Conservation (phyloP, 2,113 vertebrate genomes). For the Seriola aureovittata region DNA sequence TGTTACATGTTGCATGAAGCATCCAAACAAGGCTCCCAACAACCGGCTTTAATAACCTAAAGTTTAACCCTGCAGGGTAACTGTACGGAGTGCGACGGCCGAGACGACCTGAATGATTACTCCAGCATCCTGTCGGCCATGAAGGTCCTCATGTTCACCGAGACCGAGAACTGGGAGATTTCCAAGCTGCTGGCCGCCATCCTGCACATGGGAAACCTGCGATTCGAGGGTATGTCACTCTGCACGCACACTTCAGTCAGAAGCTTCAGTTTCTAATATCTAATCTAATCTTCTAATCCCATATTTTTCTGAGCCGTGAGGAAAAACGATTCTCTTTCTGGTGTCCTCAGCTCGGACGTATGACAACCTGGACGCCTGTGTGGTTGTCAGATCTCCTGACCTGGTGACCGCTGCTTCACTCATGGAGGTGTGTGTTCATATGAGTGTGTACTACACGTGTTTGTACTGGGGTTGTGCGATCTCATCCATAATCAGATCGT, state of each 20-base stretch:
- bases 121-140: slow-evolving; percentile 96
- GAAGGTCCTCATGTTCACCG: slow-evolving; percentile 99
- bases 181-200: slow-evolving; percentile 96
- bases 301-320: too few relatives aligned
- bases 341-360: slow-evolving; percentile 89
- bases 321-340: neutral
- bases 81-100: slow-evolving; percentile 93
- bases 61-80: slow-evolving; percentile 85
- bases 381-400: slow-evolving; percentile 91
- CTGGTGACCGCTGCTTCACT: slow-evolving; percentile 89
- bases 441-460: neutral
- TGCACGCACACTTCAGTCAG: neutral
- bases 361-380: slow-evolving; percentile 96
- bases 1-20: too few relatives aligned
- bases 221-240: slow-evolving; percentile 88
- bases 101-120: slow-evolving; percentile 95
- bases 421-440: slow-evolving; percentile 88
- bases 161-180: slow-evolving; percentile 98
- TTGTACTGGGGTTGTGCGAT: too few relatives aligned
- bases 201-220: slow-evolving; percentile 97
- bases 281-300: too few relatives aligned
- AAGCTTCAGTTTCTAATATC: neutral
- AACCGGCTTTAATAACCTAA: neutral
- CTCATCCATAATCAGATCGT: too few relatives aligned
- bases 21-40: too few relatives aligned